Base-by-base conservation (phyloP, 2,888 invertebrate species). In the Eupithecia subumbrata region DNA sequence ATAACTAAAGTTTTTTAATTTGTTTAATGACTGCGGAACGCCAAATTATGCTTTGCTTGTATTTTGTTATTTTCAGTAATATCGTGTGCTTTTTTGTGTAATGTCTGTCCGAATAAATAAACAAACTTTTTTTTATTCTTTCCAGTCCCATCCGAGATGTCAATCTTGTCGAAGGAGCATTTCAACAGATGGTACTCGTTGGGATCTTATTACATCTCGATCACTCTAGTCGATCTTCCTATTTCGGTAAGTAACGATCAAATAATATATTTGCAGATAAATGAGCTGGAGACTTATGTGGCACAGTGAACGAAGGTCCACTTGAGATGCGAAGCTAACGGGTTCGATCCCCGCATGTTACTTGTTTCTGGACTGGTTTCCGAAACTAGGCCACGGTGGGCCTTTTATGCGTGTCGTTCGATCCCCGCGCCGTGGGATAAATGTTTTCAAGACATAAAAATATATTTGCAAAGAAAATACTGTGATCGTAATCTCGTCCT, bases 151-250 rank as follows among this genome's bases (percentile, higher is more conserved):
- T 96, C 95, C 79, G 98, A 98, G 91, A 97, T 98, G 97, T 96
- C 95, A 0, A 97, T 98, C 81, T 89, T 98, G 76, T 95, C 96
- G 56, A 98, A 98, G 85, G 98, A 98, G 85, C 98, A 98, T 85
- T 98, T 98, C 87, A 98, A 98, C 87, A 95, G 98, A 90, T 98
- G 98, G 98, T 98, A 98, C 87, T 98, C 97, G 0, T 90, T 98
- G 72, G 97, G 97, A 83, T 96, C 97, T 71, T 98, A 97, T 86
- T 98, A 97, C 87, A 93, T 96, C 56, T 96, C 98, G 0, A 96
- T 97, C 34, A 97, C 97, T 0, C 81, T 98, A 14, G 95, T 98
- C 48, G 98, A 98, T 86, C 92, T 98, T 76, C 98, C 98, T 4
- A 95, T 98, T 78, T 96, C 97, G 82, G 96, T 97, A 91, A 95